phyloP scores from a whole-genome alignment of 2,888 invertebrate genomes.

The Isotomurus palustris region DNA sequence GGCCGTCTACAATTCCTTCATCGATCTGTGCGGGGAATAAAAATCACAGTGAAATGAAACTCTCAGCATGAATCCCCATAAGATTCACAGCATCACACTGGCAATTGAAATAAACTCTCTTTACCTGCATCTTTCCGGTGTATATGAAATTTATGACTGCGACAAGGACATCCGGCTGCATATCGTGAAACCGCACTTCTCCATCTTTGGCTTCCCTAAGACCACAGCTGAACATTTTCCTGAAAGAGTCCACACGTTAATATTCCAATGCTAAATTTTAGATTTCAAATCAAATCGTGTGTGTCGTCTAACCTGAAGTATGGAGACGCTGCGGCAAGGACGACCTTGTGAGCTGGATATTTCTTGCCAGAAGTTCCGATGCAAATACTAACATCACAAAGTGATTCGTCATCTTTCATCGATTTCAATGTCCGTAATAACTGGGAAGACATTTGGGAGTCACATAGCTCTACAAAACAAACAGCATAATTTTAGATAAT shows the following conservation, averaged over 20 bases:
- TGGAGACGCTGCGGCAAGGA: slow-evolving; percentile 52
- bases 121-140: slow-evolving; percentile 47
- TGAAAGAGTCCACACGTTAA: slow-evolving; percentile 13
- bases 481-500: neutral
- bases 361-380: slow-evolving; percentile 39
- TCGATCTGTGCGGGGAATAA: slow-evolving; percentile 39
- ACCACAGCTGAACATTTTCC: slow-evolving; percentile 48
- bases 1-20: slow-evolving; percentile 46
- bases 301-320: slow-evolving; percentile 53
- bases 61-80: too few species aligned
- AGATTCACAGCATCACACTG: too few species aligned
- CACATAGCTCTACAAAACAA: slow-evolving; percentile 34
- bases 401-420: slow-evolving; percentile 45
- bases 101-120: slow-evolving; percentile 1
- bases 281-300: neutral
- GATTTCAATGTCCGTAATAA: slow-evolving; percentile 39
- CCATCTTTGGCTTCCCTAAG: slow-evolving; percentile 46
- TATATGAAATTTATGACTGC: slow-evolving; percentile 47
- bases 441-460: slow-evolving; percentile 46
- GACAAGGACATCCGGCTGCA: slow-evolving; percentile 44
- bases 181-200: slow-evolving; percentile 46
- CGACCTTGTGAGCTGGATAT: slow-evolving; percentile 50
- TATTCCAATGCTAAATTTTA: neutral
- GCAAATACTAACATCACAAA: slow-evolving; percentile 44
- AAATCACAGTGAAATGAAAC: too few species aligned